Base-by-base conservation (phyloP, 2,797 vertebrate species). In the Gymnoscopelus braueri region DNA sequence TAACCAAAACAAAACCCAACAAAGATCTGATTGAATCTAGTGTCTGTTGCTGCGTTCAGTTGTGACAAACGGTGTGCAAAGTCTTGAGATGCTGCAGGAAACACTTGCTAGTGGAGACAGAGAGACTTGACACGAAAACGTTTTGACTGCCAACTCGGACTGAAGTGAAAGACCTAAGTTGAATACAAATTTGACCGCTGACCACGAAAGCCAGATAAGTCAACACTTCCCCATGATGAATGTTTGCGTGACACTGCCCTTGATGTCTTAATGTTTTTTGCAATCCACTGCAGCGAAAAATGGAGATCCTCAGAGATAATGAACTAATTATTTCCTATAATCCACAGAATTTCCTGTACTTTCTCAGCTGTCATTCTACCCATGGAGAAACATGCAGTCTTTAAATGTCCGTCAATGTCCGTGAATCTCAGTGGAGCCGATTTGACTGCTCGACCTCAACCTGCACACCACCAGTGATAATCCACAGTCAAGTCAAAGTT, bases 361-460 rank as follows among this genome's bases (percentile, higher is more conserved):
- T 82, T 72, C 67, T 74, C 67, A 49, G 77, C 4, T 5, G 64
- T 71, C 55, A 56, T 74, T 80, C 63, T 77, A 61, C 9, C 6
- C 69, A 63, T 63, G 73, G 75, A 79, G 8, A 66, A 79, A 35
- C 59, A 48, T 8, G 48, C 59, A 15, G 62, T 13, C 63, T 75
- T 79, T 77, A 73, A 60, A 78, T 84, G 76, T 65, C 65, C 65
- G 64, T 67, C 23, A 14, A 60, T 75, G 67, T 79, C 76, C 82
- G 83, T 62, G 39, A 6, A 44, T 44, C 55, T 66, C 74, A 44
- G 47, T 0, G 7, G 66, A 54, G 60, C 65, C 60, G 44, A 23
- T 3, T 44, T 15, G 60, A 72, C 63, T 69, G 50, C 60, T 51
- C 7, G 5, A 39, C 35, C 39, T 8, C 39, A 6, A 44, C 39